These are phyloP conservation scores for Drosophila gunungcola DNA, from an alignment of 1,140 invertebrate genomes.

Conservation along the genomic window DNA sequence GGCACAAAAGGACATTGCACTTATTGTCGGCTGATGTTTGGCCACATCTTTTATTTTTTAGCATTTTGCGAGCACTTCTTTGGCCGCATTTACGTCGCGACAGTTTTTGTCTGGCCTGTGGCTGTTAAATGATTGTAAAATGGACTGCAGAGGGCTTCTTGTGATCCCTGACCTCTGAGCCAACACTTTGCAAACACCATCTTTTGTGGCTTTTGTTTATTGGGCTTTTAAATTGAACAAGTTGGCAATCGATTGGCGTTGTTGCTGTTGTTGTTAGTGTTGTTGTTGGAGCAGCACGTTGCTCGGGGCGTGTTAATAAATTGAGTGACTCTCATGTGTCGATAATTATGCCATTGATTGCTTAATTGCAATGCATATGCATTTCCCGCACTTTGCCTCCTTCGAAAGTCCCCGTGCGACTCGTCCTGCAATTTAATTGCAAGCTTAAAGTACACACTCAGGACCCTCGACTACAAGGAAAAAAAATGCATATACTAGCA, in stretches of 20 bases:
- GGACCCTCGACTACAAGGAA: conserved; percentile 14
- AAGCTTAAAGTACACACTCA: conserved; percentile 63
- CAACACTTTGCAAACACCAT: not conserved
- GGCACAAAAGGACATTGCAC: conserved; percentile 29
- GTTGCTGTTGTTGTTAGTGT: not conserved
- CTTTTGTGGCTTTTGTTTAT: conserved; percentile 57
- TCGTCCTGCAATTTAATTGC: conserved; percentile 57
- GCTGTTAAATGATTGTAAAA: conserved; percentile 9
- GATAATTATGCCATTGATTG: conserved; percentile 82
- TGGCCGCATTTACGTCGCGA: conserved; percentile 60
- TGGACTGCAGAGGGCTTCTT: conserved; percentile 21
- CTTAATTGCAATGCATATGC: conserved; percentile 80
- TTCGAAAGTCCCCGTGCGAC: conserved; percentile 24
- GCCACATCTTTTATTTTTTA: not conserved
- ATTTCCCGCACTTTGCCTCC: conserved; percentile 3
- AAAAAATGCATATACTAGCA: not conserved
- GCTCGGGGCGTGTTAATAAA: conserved; percentile 75
- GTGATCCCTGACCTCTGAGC: not conserved
- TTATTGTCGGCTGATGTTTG: conserved; percentile 1
- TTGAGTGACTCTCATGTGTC: conserved; percentile 79
- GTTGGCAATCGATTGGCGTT: conserved; percentile 54
- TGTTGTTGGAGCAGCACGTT: conserved; percentile 7
- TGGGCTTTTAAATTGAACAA: conserved; percentile 72
- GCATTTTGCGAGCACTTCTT: conserved; percentile 43
- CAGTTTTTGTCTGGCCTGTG: conserved; percentile 39